Conservation (phyloP, 1,140 invertebrate species). For the Maconellicoccus hirsutus region DNA sequence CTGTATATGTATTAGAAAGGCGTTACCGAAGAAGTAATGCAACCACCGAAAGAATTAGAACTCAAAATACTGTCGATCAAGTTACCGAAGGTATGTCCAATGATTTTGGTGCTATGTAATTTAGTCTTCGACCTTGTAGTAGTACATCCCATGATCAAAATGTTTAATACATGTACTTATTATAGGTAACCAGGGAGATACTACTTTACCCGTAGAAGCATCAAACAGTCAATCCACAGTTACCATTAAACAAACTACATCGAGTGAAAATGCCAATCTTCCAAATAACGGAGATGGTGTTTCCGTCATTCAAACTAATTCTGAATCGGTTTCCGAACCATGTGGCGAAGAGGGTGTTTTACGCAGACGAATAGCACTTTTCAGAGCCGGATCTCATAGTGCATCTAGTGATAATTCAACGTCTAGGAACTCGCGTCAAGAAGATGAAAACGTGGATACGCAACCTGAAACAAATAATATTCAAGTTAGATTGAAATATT, state of each 20-base stretch:
- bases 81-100: constrained; percentile 14
- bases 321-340: not conserved
- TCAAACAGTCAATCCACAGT: constrained; percentile 1
- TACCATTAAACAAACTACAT: constrained; percentile 12
- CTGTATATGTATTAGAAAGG: constrained; percentile 25
- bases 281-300: constrained; percentile 10
- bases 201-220: not conserved
- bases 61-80: not conserved
- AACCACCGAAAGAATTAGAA: not conserved
- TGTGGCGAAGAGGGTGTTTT: not conserved
- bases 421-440: constrained; percentile 8
- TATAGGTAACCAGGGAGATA: not conserved
- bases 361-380: not conserved
- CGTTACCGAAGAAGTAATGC: constrained; percentile 23
- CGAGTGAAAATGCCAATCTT: not conserved
- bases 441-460: not conserved
- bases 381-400: constrained; percentile 14
- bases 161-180: not conserved
- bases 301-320: not conserved
- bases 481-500: constrained; percentile 67
- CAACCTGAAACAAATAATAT: constrained; percentile 39
- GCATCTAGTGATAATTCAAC: not conserved
- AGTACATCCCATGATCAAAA: no score
- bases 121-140: no score
- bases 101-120: no score